Evolutionary conservation across 2,888 invertebrate genomes (phyloP), one percentile per base, ranked within the genome.

Genomic region (Drosophila stalkeri): DNA sequence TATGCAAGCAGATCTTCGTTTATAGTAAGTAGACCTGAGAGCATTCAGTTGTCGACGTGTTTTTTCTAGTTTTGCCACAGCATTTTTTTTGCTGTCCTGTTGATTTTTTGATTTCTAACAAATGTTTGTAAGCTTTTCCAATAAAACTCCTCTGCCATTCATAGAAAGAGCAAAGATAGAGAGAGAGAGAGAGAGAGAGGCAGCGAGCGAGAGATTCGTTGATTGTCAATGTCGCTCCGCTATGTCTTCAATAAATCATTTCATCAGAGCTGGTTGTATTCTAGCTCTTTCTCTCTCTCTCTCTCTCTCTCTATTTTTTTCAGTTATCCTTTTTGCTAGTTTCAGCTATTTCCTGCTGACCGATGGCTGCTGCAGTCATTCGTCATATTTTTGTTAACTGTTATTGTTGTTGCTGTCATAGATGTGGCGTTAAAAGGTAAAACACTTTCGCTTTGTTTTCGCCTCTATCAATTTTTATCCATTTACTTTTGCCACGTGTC

Each of bases 71-170:
- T 35, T n/a, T 3, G 0, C 12, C 16, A 6, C 20, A 20, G 20
- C 16, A 44, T 20, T 33, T 59, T 59, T 63, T 61, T 60, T 61
- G 33, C 41, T 41, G 51, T 68, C 16, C 63, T 75, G 70, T 79
- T 86, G 89, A 86, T 86, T 89, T 89, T 80, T 80, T 89, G 89
- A 86, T 86, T 86, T 80, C 68, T 51, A 87, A 72, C 87, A 89
- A 89, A 89, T 87, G 85, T 77, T 89, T 80, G 85, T 63, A 64
- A 75, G 83, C 72, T 75, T 82, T 81, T 69, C 55, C 81, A 75
- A 82, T 85, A 72, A 72, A 75, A 64, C 59, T 55, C 23, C 46
- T 16, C 18, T n/a, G 49, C 35, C 20, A 35, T 14, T 55, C 47
- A 27, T 14, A 23, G 23, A 23, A 11, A n/a, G 41, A 41, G 8